phyloP scores from a whole-genome alignment of 2,113 vertebrate species.

The Chionomys nivalis region DNA sequence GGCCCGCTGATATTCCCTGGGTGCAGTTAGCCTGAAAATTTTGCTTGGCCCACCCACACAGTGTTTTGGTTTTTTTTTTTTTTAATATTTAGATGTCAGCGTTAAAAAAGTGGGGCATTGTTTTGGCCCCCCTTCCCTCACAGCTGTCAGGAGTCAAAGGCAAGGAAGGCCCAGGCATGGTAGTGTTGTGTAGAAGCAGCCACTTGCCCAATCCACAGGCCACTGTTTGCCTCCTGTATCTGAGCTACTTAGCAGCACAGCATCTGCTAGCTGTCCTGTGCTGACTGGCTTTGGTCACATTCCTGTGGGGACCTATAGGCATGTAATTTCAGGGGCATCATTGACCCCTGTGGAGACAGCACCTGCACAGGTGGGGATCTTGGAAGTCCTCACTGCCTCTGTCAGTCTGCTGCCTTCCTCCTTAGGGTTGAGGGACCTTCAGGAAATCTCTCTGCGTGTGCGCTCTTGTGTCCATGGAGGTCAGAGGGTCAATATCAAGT shows the following conservation, averaged over 20 bases:
- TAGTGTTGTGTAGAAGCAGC: accelerated
- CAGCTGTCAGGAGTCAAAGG: background rate
- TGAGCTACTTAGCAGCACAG: accelerated
- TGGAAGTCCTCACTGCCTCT: too few relatives aligned
- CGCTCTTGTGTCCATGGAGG: background rate
- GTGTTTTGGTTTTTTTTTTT: background rate
- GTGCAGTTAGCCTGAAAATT: constrained; percentile 46
- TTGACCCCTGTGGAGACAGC: accelerated
- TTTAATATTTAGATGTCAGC: constrained; percentile 54
- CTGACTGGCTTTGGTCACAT: background rate
- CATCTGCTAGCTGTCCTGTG: accelerated
- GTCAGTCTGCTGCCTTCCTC: background rate
- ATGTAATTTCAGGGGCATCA: background rate
- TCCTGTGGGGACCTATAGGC: background rate
- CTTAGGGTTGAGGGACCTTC: background rate
- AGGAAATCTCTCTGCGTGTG: background rate
- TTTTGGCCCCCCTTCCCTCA: background rate
- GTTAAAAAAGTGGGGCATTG: constrained; percentile 46
- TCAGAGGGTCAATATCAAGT: background rate
- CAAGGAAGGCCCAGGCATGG: background rate
- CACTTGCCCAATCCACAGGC: accelerated
- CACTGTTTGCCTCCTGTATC: accelerated
- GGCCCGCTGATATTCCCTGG: background rate
- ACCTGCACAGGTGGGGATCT: accelerated
- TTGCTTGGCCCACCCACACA: constrained; percentile 63